Conservation (phyloP, 53 echinoderm and acorn worm species). For the Hippasteria phrygiana region DNA sequence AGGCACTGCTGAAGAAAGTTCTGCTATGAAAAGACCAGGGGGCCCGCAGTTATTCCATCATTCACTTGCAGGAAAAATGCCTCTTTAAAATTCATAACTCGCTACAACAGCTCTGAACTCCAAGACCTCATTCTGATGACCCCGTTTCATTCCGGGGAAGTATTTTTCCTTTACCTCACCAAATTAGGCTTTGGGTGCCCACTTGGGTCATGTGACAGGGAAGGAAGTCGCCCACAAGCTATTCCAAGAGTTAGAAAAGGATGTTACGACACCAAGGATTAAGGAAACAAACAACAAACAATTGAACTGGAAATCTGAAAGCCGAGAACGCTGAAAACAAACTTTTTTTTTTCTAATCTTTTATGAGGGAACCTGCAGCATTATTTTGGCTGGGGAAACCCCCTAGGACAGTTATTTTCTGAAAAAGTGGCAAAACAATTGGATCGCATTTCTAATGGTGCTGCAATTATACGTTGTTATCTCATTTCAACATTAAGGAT, state of each 20-base stretch:
- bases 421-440: slow-evolving; percentile 13
- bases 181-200: neutral
- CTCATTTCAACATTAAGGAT: slow-evolving; percentile 14
- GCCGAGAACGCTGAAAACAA: neutral
- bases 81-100: neutral
- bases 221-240: neutral
- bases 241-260: neutral
- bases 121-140: slow-evolving; percentile 33
- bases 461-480: neutral
- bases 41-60: no score
- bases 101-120: neutral
- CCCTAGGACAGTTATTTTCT: neutral
- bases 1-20: no score
- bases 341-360: neutral
- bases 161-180: slow-evolving; percentile 13
- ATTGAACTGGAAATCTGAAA: neutral
- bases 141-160: neutral
- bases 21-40: no score
- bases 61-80: neutral
- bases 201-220: slow-evolving; percentile 31
- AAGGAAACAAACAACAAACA: slow-evolving; percentile 15
- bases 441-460: slow-evolving; percentile 15
- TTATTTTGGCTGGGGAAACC: neutral
- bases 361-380: neutral
- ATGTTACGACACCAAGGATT: neutral